Evolutionary conservation across 2,888 invertebrate species (phyloP), one percentile per base, ranked within the genome.

Genomic region (Alsophila aescularia): DNA sequence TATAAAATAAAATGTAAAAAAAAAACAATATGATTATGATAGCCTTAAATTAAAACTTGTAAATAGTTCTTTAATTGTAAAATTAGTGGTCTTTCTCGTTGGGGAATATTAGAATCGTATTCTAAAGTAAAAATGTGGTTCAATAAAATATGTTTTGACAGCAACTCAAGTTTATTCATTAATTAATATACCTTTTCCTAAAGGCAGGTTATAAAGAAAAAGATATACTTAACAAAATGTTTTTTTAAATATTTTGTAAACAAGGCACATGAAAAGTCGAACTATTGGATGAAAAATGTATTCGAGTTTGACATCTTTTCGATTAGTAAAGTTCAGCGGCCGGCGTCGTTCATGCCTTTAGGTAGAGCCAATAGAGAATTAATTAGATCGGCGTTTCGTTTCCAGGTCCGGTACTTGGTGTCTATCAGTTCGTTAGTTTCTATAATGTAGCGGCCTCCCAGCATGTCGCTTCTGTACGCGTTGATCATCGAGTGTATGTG

Each of bases 341-440:
- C 96, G 35, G 95, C 96, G 52, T 95, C 94, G 69, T 94, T 94
- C 93, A 96, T 93, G 58, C 93, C 94, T 72, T 95, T 95, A 7
- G 96, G 96, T 42, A 96, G 80, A n/a, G 94, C 94, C 32, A 96
- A 84, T n/a, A 96, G 88, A 0, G 96, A 94, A 76, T 95, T 96
- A 66, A 95, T 96, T 6, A 95, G 83, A 72, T 96, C 95, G 0
- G 95, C 95, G 70, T 95, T 95, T 4, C 95, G 89, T 70, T 95
- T 95, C 60, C 92, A 90, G 35, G 87, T 76, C 56, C 75, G 78
- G 60, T 77, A 85, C 59, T 81, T 81, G 0, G 77, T 82, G 56
- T 83, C 72, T 39, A 77, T 63, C n/a, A 73, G 62, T 1, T 78
- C 67, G 51, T 83, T 77, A 0, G 74, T 78, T 64, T 81, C 73